These are phyloP conservation scores for Dasypogon diadema DNA, from an alignment of 2,888 invertebrate genomes.

Conservation along the genomic window DNA sequence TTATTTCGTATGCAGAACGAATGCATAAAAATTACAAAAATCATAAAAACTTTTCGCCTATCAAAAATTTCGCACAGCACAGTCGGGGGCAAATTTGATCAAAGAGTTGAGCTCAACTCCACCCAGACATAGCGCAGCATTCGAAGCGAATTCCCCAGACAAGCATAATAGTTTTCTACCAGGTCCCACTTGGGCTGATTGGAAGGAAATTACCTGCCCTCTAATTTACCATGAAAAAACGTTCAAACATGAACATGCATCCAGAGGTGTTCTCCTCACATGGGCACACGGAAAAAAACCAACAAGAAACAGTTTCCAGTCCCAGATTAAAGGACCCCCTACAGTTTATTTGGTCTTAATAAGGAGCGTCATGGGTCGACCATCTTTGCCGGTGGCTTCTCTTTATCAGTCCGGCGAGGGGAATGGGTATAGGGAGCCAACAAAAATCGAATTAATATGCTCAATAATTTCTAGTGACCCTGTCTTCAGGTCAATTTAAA, in stretches of 20 bases:
- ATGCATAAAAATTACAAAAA: neutral
- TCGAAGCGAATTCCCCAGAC: neutral
- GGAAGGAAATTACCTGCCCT: neutral
- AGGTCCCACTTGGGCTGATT: neutral
- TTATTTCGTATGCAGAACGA: neutral
- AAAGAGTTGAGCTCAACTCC: neutral
- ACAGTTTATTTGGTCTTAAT: slow-evolving; percentile 4
- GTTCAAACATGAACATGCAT: neutral
- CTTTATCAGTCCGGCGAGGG: neutral
- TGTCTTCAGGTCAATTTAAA: neutral
- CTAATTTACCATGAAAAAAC: neutral
- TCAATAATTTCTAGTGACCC: slow-evolving; percentile 10
- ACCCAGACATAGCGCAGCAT: neutral
- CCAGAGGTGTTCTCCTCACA: neutral
- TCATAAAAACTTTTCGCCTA: neutral
- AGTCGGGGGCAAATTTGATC: neutral
- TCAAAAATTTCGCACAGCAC: slow-evolving; percentile 11
- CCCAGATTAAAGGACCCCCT: neutral
- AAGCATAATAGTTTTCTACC: neutral
- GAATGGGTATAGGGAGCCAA: neutral
- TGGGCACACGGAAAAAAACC: neutral
- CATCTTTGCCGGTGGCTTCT: neutral
- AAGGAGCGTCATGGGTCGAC: neutral
- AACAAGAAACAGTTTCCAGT: neutral
- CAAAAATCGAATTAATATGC: slow-evolving; percentile 4